Evolutionary conservation across 1,140 invertebrate genomes (phyloP), one percentile per base, ranked within the genome.

Genomic region (Cotesia glomerata): DNA sequence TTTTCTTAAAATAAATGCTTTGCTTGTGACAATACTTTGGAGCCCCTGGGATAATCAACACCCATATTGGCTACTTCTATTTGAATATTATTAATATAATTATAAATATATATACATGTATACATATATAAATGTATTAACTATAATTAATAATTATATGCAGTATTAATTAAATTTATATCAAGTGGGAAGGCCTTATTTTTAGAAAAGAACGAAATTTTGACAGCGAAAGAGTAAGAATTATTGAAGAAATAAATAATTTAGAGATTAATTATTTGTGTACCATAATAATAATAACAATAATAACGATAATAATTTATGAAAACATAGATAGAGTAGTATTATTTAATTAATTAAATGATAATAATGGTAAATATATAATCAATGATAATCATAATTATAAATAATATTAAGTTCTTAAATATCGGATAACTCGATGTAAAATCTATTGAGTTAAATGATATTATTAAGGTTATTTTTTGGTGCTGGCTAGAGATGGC

Each of bases 191-290:
- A 7, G 62, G 70, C 70, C 62, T 72, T 72, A 72, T 66, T 66
- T 59, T 66, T 72, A 63, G 73, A 71, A 69, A 75, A 67, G 59
- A 70, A 74, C 71, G 74, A 77, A 74, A 76, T 80, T 72, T 71
- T 77, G 56, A 71, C 75, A 77, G 77, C 77, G 75, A 78, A 80
- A 68, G 69, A 51, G 54, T n/a, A 59, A 39, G 36, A 58, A 58
- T 49, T 52, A 3, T 13, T 39, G 8, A 68, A 62, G 3, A 52
- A 51, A 73, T 26, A 64, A 35, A 59, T 54, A 9, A 32, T 56
- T n/a, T 13, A 63, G 39, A 45, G 7, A 0, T 45, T 45, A 45
- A 5, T 45, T 45, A 7, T 45, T 45, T 59, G 59, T 49, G 35
- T 49, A 26, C 68, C 14, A 26, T 26, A 26, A 26, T 26, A n/a